phyloP scores from a whole-genome alignment of 92 coral and sea anemone species.

The Bergia sp. region DNA sequence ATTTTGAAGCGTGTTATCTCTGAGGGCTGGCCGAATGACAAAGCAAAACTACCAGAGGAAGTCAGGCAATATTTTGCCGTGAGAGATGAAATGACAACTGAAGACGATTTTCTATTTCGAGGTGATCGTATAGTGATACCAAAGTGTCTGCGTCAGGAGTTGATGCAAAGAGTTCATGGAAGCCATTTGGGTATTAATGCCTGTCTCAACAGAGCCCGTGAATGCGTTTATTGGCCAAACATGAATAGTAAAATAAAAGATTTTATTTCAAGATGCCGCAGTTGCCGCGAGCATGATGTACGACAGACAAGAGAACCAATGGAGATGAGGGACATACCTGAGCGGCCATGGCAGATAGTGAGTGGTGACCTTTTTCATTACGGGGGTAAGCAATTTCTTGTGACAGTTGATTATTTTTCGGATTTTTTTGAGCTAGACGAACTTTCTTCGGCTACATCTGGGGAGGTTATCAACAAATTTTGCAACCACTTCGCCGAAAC shows the following conservation, averaged over 20 bases:
- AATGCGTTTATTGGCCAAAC: not conserved
- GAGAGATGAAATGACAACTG: not conserved
- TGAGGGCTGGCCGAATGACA: not conserved
- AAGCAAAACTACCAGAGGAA: not conserved
- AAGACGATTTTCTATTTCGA: not conserved
- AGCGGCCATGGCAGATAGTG: not conserved
- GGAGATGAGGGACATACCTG: not conserved
- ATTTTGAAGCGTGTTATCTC: too few relatives aligned
- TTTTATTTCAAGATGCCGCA: not conserved
- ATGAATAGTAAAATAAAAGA: not conserved
- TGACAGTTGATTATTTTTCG: not conserved
- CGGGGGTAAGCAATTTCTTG: not conserved
- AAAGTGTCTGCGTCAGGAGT: not conserved
- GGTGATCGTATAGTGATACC: not conserved
- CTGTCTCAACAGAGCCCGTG: not conserved
- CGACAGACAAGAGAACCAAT: not conserved
- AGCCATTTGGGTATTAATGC: not conserved
- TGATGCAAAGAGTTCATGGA: not conserved
- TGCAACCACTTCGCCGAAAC: not conserved
- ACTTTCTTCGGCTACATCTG: not conserved
- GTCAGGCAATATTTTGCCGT: not conserved
- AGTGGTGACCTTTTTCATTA: not conserved
- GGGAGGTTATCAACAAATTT: not conserved
- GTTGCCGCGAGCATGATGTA: too few relatives aligned
- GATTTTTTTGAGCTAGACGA: not conserved